Evolutionary conservation across 2,797 vertebrate genomes (phyloP).

Genomic region (Delichon dasypus): DNA sequence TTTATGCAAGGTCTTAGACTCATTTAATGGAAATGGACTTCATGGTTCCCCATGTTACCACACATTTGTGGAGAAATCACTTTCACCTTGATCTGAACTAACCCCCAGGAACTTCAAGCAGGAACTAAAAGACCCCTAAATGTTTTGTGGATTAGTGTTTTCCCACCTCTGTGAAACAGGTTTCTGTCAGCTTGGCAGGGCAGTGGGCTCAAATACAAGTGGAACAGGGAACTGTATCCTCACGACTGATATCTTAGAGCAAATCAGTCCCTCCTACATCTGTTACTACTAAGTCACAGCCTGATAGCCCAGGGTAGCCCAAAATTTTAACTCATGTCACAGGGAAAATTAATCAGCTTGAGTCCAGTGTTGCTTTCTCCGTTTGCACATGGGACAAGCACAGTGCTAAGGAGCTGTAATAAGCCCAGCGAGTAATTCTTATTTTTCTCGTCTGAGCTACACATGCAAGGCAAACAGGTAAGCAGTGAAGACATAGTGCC

Average conservation of each 20-base stretch:
- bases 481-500: background rate
- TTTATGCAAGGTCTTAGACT: background rate
- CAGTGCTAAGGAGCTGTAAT: accelerated
- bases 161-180: background rate
- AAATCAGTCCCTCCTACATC: background rate
- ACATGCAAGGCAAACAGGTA: background rate
- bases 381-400: background rate
- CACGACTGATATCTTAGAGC: background rate
- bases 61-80: background rate
- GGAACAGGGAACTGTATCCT: background rate
- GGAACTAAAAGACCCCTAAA: background rate
- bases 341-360: background rate
- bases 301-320: background rate
- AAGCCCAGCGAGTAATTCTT: background rate
- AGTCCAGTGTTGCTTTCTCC: background rate
- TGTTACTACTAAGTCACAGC: background rate
- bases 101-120: background rate
- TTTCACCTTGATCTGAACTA: background rate
- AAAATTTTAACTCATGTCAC: background rate
- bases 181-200: background rate
- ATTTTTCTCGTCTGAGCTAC: background rate
- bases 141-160: background rate
- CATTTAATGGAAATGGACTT: background rate
- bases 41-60: background rate
- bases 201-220: background rate